Evolutionary conservation across 2,797 vertebrate genomes (phyloP), one percentile per base, ranked within the genome.

Genomic region (Trachurus trachurus): DNA sequence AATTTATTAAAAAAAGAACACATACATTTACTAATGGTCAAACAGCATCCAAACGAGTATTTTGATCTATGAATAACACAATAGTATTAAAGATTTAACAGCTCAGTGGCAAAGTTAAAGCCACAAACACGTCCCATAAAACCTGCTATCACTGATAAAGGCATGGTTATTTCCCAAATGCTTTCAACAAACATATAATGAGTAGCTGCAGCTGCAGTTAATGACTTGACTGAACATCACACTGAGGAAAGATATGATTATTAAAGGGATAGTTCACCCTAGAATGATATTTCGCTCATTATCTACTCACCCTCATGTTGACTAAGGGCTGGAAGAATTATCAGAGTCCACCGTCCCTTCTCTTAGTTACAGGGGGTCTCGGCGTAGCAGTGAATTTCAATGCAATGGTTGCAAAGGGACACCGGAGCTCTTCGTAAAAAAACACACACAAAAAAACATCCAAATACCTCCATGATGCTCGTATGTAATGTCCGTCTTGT

Each of bases 121-220:
- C 31, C 19, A 54, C 53, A 75, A 69, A 77, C 34, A 42, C 4
- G 29, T 44, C 29, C 11, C 8, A 31, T 21, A 76, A 58, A 65
- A 31, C 49, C 1, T 12, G 11, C 19, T 42, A 68, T 57, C 66
- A n/a, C 13, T 53, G 17, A 69, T n/a, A 67, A 71, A 58, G 2
- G 49, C 31, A 70, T 6, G 21, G 58, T 56, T 9, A 74, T 82
- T 86, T 78, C 63, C 17, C 54, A 71, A 31, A 63, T 31, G 49
- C 29, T 63, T 73, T 75, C 21, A 22, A 74, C 44, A 67, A 74
- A 78, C 34, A 40, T 53, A 56, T 74, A 82, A 86, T 69, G 40
- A 83, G 22, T 49, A 45, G n/a, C 53, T 79, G 68, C 64, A 78
- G 62, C 34, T 76, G 66, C 34, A 34, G 15, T 49, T 58, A 76